Base-by-base conservation (phyloP, 2,113 vertebrate genomes). In the Toxotes chatareus region DNA sequence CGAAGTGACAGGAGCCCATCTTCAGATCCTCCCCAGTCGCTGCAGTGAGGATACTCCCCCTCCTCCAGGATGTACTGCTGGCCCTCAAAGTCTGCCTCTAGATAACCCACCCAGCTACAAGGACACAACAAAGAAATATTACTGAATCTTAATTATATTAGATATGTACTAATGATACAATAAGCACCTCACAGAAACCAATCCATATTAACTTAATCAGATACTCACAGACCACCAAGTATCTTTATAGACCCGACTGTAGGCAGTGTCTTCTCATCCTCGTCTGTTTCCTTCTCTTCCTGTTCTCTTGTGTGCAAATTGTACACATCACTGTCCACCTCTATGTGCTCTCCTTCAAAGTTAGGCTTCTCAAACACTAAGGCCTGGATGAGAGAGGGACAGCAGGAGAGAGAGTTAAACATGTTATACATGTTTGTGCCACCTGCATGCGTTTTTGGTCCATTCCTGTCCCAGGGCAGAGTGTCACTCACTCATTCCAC, bases 51-150 rank as follows among this genome's bases (percentile, higher is more conserved):
- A 75, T 97, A 99, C 0, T 96, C 95, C 64, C 98, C 98, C 93
- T 99, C 98, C 90, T 99, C 98, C 84, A 99, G 93, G 86, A 99
- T 83, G 90, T 97, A 99, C 91, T 99, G 98, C 79, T 96, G 97
- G 9, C 97, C 98, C 81, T 95, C 94, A 76, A 97, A 98, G n/a
- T 94, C 94, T 21, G 94, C 90, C 75, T 97, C 96, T 63, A 96
- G 96, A n/a, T 97, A 99, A 10, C 96, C 98, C 3, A 98, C 96
- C 97, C 98, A 99, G 3, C 98, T 99, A 72, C 60, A 44, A 49
- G 8, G 12, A 56, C 19, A 49, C 53, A 38, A 79, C 14, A 66
- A 2, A 69, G 1, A 32, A 38, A 60, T 38, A n/a, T 51, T 5
- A n/a, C 49, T n/a, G 3, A n/a, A n/a, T 53, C 23, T 51, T 8